Percentiles rank a stretch among this genome's conserved stretches.
phyloP scores from a whole-genome alignment of 2,113 vertebrate genomes.

The Nothoprocta perdicaria region DNA sequence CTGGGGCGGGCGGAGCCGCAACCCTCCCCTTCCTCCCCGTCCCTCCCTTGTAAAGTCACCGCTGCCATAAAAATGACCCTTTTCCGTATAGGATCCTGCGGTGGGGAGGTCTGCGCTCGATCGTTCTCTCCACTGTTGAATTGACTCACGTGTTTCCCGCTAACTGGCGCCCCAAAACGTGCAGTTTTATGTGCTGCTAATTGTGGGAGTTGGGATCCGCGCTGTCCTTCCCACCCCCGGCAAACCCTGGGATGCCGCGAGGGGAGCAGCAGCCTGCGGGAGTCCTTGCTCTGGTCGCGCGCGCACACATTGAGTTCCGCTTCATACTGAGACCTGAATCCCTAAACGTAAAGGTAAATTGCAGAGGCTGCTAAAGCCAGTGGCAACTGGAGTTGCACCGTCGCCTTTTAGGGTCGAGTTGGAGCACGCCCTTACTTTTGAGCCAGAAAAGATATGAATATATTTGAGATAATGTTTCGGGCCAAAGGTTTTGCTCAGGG shows the following conservation, averaged over 20 bases:
- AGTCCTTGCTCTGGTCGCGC: neutral
- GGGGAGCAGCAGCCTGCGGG: neutral
- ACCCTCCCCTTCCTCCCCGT: too few relatives aligned
- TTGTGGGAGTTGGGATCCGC: neutral
- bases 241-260: accelerated
- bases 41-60: too few relatives aligned
- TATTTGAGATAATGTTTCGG: neutral
- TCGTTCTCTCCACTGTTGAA: accelerated
- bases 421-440: neutral
- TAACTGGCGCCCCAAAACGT: accelerated
- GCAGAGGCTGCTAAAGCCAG: neutral
- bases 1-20: too few relatives aligned
- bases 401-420: neutral
- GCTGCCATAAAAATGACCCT: too few relatives aligned
- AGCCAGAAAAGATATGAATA: accelerated
- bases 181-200: accelerated
- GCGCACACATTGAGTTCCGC: too few relatives aligned
- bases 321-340: neutral
- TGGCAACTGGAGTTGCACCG: neutral
- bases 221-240: accelerated
- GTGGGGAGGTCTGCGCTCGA: too few relatives aligned
- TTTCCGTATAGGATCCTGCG: too few relatives aligned
- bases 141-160: accelerated
- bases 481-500: neutral
- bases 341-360: neutral